Evolutionary conservation across 2,888 invertebrate genomes (phyloP).

Genomic region (Lasioglossum morio): DNA sequence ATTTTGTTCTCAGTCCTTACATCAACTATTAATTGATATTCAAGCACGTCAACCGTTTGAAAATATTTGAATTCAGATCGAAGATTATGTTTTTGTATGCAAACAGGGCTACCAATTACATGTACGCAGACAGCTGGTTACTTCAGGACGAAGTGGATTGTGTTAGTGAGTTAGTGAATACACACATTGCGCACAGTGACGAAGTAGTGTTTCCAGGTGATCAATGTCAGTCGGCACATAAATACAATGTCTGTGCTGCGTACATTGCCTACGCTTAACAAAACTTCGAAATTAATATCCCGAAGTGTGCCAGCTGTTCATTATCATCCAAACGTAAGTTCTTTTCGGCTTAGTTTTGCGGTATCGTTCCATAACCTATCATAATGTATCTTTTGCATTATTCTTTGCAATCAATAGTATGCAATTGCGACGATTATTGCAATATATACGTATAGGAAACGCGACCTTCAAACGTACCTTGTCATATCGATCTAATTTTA

Average conservation of each 20-base stretch:
- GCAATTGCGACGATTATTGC: slow-evolving; percentile 74
- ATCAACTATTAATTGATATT: not conserved
- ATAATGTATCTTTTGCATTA: slow-evolving; percentile 3
- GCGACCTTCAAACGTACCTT: slow-evolving; percentile 24
- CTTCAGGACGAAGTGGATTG: slow-evolving; percentile 19
- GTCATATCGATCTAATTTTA: not conserved
- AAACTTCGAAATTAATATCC: slow-evolving; percentile 73
- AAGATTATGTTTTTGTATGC: not conserved
- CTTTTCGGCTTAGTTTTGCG: slow-evolving; percentile 39
- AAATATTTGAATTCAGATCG: not conserved
- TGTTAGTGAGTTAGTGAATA: not conserved
- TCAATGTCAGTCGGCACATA: slow-evolving; percentile 26
- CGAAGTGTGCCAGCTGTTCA: slow-evolving; percentile 86
- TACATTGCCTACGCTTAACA: slow-evolving; percentile 73
- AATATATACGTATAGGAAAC: slow-evolving; percentile 18
- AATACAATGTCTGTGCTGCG: slow-evolving; percentile 79
- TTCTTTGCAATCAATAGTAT: slow-evolving; percentile 75
- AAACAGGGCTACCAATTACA: slow-evolving; percentile 38
- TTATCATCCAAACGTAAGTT: slow-evolving; percentile 92
- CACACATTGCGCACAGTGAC: slow-evolving; percentile 16
- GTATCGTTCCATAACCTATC: slow-evolving; percentile 52
- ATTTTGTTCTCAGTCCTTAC: not conserved
- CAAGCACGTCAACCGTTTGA: not conserved
- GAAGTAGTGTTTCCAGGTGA: not conserved
- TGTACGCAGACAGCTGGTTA: not conserved